Base-by-base conservation (phyloP, 2,797 vertebrate species). In the Pelochelys cantorii region DNA sequence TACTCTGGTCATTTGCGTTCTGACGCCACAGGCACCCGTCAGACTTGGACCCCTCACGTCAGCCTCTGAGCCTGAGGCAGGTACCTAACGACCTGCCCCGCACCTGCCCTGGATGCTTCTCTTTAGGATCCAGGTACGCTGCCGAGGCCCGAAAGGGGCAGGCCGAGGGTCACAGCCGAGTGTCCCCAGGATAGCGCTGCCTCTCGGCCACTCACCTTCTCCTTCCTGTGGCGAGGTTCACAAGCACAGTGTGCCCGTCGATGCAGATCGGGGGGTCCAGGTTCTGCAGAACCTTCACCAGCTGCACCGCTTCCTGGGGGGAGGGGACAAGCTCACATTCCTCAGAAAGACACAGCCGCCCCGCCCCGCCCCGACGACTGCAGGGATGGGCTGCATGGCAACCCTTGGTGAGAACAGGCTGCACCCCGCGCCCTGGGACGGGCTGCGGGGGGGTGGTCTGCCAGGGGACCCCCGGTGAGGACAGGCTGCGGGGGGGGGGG, bases 241-340 rank as follows among this genome's bases (percentile, higher is more conserved):
- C 99, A 93, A 99, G 99, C 96, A 99, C 97, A 13, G 98, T 97
- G 93, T 99, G 98, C 42, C 99, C 99, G 81, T 99, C 99, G 17
- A 99, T 98, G 93, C 98, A 99, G 84, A 99, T 98, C 0, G 99
- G 99, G 37, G 98, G 98, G 89, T 98, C 98, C 97, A 97, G 98
- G 96, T 98, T 98, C 98, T 96, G 99, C 87, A 99, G 97, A 92
- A 99, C 98, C 95, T 99, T 99, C 62, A 99, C 99, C 95, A 99
- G 98, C 80, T 99, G 99, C 53, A 98, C 98, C 0, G 99, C 99
- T 98, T 99, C 99, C 99, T 99, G 93, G 52, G 96, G 97, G 96
- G 25, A 95, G 93, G 90, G 15, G n/a, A 86, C 12, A 92, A 89
- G 81, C 74, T 62, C 34, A 81, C 54, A 53, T 74, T 17, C 78